These are phyloP conservation scores for Stichodactyla helianthus DNA, from an alignment of 64 coral and sea anemone genomes.

Conservation along the genomic window DNA sequence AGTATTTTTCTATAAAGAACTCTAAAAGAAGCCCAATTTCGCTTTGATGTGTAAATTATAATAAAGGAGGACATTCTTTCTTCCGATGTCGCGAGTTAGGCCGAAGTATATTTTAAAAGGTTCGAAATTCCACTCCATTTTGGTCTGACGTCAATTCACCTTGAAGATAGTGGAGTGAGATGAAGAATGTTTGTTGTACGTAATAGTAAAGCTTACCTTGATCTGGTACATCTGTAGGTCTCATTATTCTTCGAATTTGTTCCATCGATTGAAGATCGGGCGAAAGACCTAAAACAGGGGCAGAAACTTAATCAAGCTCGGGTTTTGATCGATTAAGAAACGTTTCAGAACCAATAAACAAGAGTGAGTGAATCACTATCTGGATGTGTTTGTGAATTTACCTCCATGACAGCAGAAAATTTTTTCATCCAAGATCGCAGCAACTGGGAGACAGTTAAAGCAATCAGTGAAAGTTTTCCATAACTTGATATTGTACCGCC, in stretches of 20 bases:
- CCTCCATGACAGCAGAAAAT: slow-evolving; percentile 99
- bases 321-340: background rate
- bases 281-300: slow-evolving; percentile 69
- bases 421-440: slow-evolving; percentile 97
- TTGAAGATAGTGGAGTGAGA: background rate
- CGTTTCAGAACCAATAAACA: background rate
- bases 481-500: slow-evolving; percentile 97
- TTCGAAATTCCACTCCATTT: background rate
- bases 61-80: background rate
- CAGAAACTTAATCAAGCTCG: background rate
- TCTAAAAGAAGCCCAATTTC: background rate
- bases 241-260: slow-evolving; percentile 97
- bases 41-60: slow-evolving; percentile 9
- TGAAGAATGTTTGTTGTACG: background rate
- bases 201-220: slow-evolving; percentile 70
- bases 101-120: background rate
- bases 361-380: background rate
- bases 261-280: slow-evolving; percentile 99
- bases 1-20: background rate
- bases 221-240: slow-evolving; percentile 95
- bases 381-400: slow-evolving; percentile 1
- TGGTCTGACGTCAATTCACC: background rate
- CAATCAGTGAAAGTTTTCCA: slow-evolving; percentile 99
- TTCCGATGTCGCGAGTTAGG: background rate
- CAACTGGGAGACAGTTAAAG: slow-evolving; percentile 95